Percentiles rank a stretch among this genome's conserved stretches.
Conservation (phyloP, 92 coral and sea anemone species). For the Epizoanthus rinbou region DNA sequence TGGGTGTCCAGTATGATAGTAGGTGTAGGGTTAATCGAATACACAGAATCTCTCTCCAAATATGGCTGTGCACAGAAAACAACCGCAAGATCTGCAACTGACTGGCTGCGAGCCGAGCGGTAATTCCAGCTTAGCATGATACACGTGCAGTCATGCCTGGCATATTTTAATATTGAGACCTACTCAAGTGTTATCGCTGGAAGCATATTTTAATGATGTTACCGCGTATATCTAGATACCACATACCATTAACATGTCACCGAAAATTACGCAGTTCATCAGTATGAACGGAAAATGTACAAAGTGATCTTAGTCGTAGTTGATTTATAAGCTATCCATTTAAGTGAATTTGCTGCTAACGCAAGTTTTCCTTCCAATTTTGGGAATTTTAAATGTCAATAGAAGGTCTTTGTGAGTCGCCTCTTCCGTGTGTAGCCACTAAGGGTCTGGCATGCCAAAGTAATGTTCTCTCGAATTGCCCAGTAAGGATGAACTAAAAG, state of each 20-base stretch:
- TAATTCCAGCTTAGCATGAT: background rate
- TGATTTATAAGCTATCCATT: background rate
- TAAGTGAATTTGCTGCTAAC: background rate
- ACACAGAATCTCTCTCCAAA: constrained; percentile 10
- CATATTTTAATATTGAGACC: constrained; percentile 1
- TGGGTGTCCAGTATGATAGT: too few species aligned
- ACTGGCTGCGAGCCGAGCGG: constrained; percentile 23
- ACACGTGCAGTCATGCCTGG: background rate
- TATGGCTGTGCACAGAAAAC: constrained; percentile 14
- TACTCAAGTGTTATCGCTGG: background rate
- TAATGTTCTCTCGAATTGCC: constrained; percentile 10
- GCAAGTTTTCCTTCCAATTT: background rate
- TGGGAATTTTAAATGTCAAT: background rate
- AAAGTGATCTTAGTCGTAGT: background rate
- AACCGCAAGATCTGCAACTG: constrained; percentile 9
- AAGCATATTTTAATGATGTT: background rate
- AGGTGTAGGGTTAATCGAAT: background rate
- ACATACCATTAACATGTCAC: background rate
- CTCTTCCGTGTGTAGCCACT: background rate
- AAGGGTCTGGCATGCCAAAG: constrained; percentile 27
- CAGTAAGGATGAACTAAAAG: background rate
- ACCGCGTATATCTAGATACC: background rate
- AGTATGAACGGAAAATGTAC: background rate
- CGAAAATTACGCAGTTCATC: background rate
- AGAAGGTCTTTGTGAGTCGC: background rate